These are phyloP conservation scores for Palythoa heliodiscus DNA, from an alignment of 92 coral and sea anemone species.

Conservation along the genomic window DNA sequence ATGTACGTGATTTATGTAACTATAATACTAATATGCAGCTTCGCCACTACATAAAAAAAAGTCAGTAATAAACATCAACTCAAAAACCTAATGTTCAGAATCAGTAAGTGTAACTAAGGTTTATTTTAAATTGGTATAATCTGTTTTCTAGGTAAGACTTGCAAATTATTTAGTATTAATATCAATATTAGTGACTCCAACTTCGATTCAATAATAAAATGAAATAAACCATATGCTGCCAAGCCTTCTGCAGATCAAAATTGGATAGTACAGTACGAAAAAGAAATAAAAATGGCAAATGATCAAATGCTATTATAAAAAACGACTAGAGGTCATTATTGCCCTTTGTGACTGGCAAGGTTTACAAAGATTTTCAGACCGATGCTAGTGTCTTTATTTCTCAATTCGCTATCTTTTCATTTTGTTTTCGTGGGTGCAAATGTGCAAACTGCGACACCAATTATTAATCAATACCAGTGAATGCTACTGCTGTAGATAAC, in stretches of 20 bases:
- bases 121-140: too few species aligned
- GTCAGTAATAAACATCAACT: too few species aligned
- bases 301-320: conserved; percentile 19
- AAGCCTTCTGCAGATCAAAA: conserved; percentile 51
- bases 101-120: too few species aligned
- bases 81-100: too few species aligned
- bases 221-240: conserved; percentile 45
- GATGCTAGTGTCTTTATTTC: background rate
- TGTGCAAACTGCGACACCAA: conserved; percentile 35
- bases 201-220: too few species aligned
- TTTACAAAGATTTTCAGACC: background rate
- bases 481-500: conserved; percentile 53
- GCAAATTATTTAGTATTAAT: too few species aligned
- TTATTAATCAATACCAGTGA: conserved; percentile 33
- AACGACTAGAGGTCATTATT: conserved; percentile 36
- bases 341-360: conserved; percentile 17
- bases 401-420: background rate
- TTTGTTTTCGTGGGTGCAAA: background rate
- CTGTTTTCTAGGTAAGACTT: too few species aligned
- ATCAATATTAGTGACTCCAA: too few species aligned
- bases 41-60: too few species aligned
- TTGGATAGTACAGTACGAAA: conserved; percentile 47
- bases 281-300: conserved; percentile 33
- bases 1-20: too few species aligned
- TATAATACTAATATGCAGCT: too few species aligned